A percentile compares a stretch with the other conserved stretches of the same genome.
phyloP scores from a whole-genome alignment of 1,140 invertebrate species.

The Brachionus asplanchnoidis region DNA sequence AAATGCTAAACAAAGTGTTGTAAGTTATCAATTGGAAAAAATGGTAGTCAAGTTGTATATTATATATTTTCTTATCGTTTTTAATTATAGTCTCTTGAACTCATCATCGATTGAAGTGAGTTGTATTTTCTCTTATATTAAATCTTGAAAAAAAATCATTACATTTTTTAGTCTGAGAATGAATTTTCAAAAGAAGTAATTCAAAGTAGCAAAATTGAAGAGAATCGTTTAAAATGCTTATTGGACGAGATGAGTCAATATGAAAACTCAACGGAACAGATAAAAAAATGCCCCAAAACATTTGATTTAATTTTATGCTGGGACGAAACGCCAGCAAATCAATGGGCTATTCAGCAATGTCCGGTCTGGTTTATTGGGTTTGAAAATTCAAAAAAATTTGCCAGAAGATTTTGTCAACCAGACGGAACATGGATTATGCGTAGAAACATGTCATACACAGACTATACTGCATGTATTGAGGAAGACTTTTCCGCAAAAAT shows the following conservation, averaged over 20 bases:
- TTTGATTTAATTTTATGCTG: conserved; percentile 70
- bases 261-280: not conserved
- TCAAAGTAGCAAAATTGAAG: not conserved
- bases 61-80: not conserved
- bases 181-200: not conserved
- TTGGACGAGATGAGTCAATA: not conserved
- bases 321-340: conserved; percentile 66
- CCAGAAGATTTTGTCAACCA: not conserved
- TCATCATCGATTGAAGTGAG: not conserved
- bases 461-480: conserved; percentile 1
- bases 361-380: conserved; percentile 72
- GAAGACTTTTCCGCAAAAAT: not conserved
- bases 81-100: not conserved
- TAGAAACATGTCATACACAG: not conserved
- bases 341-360: conserved; percentile 65
- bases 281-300: conserved; percentile 5
- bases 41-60: not conserved
- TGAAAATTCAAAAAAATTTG: conserved; percentile 55
- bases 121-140: not conserved
- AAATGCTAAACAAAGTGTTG: not conserved
- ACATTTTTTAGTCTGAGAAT: not conserved
- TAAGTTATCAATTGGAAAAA: not conserved
- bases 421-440: conserved; percentile 32
- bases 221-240: not conserved
- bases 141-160: not conserved